A percentile compares a stretch with the other conserved stretches of the same genome.
Conservation (phyloP, 2,888 invertebrate species). For the Campopleginae sp. region DNA sequence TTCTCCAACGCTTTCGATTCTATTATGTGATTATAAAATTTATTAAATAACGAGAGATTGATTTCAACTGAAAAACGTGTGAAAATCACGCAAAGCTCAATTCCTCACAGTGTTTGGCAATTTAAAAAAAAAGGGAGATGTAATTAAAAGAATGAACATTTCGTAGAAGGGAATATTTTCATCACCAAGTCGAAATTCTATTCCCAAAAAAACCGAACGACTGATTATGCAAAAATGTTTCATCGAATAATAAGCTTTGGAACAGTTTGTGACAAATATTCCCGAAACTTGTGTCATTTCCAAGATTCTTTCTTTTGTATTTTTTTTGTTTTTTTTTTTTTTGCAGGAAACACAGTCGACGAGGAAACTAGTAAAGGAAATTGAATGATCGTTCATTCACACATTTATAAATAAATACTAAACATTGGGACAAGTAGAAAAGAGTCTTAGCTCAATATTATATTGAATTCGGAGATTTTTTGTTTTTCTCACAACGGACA, state of each 20-base stretch:
- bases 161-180: background rate
- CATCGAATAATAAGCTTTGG: too few relatives aligned
- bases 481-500: background rate
- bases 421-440: background rate
- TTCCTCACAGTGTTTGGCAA: background rate
- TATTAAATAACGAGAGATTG: background rate
- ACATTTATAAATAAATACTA: background rate
- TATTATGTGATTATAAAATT: background rate
- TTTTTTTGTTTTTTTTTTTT: too few relatives aligned
- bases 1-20: conserved; percentile 34
- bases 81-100: background rate
- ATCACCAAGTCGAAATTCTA: background rate
- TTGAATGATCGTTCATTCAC: background rate
- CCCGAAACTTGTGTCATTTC: too few relatives aligned
- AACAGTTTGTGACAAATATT: too few relatives aligned
- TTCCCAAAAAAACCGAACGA: too few relatives aligned
- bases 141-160: background rate
- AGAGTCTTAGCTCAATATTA: background rate
- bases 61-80: background rate
- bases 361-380: too few relatives aligned
- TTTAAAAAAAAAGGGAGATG: background rate
- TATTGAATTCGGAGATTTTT: background rate
- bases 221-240: too few relatives aligned
- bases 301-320: too few relatives aligned
- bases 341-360: too few relatives aligned